Conservation (phyloP, 2,797 vertebrate species). For the Prionace glauca region DNA sequence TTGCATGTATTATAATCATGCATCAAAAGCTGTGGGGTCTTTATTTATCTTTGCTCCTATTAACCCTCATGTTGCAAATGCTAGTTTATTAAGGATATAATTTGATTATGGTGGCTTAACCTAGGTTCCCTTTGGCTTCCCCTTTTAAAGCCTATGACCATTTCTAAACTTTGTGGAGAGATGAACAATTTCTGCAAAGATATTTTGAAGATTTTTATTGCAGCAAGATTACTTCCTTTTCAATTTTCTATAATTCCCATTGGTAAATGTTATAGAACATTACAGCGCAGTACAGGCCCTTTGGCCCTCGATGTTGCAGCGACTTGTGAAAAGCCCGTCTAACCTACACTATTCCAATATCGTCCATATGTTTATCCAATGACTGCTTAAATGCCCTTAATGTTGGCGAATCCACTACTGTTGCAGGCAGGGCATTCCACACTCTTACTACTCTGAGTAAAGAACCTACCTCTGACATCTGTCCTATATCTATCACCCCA, state of each 20-base stretch:
- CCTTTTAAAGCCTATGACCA: neutral
- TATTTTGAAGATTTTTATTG: neutral
- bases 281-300: too few species aligned
- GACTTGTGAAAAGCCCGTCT: too few species aligned
- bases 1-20: neutral
- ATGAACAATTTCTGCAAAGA: neutral
- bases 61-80: neutral
- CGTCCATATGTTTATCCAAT: too few species aligned
- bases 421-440: too few species aligned
- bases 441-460: too few species aligned
- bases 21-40: neutral
- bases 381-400: too few species aligned
- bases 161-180: neutral
- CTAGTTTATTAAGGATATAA: neutral
- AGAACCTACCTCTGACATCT: too few species aligned
- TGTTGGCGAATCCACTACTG: too few species aligned
- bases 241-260: neutral
- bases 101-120: neutral
- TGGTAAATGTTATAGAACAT: neutral
- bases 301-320: too few species aligned
- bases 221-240: neutral
- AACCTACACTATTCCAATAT: too few species aligned
- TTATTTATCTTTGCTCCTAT: neutral
- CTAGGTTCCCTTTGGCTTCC: neutral
- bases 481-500: too few species aligned